phyloP scores from a whole-genome alignment of 35 echinoderm and acorn worm genomes.

The Stichopus chloronotus region DNA sequence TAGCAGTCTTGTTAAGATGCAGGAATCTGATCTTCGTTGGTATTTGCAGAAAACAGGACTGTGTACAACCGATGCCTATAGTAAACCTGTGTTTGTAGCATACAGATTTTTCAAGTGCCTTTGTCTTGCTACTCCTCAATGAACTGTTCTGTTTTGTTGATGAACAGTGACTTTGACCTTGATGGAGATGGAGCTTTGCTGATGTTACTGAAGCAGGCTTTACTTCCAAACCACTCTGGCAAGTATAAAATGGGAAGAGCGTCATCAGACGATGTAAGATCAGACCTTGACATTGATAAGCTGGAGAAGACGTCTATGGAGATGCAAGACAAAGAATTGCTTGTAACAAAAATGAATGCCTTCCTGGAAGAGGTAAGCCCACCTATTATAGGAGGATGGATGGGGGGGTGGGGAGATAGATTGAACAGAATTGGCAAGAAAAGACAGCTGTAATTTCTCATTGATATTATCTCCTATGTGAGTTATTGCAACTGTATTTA shows the following conservation, averaged over 20 bases:
- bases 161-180: slow-evolving; percentile 67
- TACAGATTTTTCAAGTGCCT: no score
- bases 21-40: no score
- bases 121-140: no score
- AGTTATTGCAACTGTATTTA: no score
- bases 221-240: slow-evolving; percentile 44
- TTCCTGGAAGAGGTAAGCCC: slow-evolving; percentile 33
- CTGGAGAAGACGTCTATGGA: neutral
- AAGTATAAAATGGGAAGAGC: neutral
- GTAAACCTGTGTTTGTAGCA: no score
- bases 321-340: slow-evolving; percentile 49
- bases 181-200: slow-evolving; percentile 66
- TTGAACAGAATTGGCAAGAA: no score
- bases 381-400: neutral
- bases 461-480: no score
- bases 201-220: slow-evolving; percentile 61
- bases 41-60: no score
- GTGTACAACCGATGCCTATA: no score
- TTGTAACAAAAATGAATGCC: slow-evolving; percentile 46
- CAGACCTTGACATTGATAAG: neutral
- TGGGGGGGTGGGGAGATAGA: neutral
- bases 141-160: no score
- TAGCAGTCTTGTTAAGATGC: no score
- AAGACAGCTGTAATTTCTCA: no score
- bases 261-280: neutral